These are phyloP conservation scores for Ametastegia equiseti DNA, from an alignment of 2,888 invertebrate species.

Conservation along the genomic window DNA sequence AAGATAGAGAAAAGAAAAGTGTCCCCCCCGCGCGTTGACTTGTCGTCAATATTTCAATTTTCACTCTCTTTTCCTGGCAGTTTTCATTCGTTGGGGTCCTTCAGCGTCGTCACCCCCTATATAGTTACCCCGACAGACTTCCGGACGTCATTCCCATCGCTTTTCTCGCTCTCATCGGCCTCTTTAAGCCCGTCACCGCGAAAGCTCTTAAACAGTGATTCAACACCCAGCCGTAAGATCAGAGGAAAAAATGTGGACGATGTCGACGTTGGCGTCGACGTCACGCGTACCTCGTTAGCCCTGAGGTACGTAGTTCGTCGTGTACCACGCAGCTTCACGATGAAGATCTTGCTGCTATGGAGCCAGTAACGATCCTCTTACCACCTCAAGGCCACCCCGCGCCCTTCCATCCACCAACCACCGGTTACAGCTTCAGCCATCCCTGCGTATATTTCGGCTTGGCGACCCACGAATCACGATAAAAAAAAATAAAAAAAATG, in stretches of 20 bases:
- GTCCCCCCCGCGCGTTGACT: background rate
- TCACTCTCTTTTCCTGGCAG: background rate
- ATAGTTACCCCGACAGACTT: too few species aligned
- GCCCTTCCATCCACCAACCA: background rate
- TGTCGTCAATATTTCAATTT: constrained; percentile 39
- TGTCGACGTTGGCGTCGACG: background rate
- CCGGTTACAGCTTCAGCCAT: background rate
- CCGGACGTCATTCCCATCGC: background rate
- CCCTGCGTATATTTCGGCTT: constrained; percentile 24
- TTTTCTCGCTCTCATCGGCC: background rate
- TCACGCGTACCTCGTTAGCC: constrained; percentile 36
- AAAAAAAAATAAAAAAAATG: background rate
- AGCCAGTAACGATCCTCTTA: constrained; percentile 40
- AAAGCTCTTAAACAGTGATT: constrained; percentile 39
- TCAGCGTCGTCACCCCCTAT: too few species aligned
- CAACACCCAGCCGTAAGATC: constrained; percentile 19
- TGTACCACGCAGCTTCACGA: background rate
- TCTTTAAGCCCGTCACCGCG: constrained; percentile 1
- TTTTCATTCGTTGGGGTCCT: background rate
- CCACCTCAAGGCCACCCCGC: constrained; percentile 15
- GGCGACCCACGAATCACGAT: constrained; percentile 17
- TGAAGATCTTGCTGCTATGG: constrained; percentile 21
- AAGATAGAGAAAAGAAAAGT: background rate
- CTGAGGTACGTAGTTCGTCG: constrained; percentile 1
- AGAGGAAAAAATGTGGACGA: constrained; percentile 1